phyloP scores from a whole-genome alignment of 1,140 invertebrate species.

The Diprion similis region DNA sequence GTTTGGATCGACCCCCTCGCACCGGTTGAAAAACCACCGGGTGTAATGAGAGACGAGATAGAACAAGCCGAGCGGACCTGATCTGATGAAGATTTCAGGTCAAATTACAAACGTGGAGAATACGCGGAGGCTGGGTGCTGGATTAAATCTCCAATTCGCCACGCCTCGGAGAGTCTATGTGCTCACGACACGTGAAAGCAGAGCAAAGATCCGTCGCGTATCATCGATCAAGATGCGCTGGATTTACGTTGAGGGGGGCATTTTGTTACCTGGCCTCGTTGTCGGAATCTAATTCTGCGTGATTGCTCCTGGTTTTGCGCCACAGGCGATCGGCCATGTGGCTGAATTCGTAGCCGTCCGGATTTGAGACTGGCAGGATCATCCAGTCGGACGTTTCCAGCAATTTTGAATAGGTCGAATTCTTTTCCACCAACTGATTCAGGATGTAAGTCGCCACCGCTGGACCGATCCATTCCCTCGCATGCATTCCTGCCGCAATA shows the following conservation, averaged over 20 bases:
- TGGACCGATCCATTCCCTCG: constrained; percentile 91
- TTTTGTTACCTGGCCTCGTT: constrained; percentile 45
- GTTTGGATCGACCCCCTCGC: constrained; percentile 81
- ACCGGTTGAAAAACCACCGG: constrained; percentile 61
- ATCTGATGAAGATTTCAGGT: constrained; percentile 28
- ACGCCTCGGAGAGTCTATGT: no score
- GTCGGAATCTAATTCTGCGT: constrained; percentile 42
- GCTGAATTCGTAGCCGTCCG: constrained; percentile 88
- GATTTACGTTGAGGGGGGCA: no score
- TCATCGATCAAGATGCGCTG: no score
- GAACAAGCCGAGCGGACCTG: constrained; percentile 41
- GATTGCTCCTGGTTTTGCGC: constrained; percentile 78
- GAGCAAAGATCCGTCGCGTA: no score
- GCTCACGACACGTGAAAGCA: no score
- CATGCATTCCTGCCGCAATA: constrained; percentile 79
- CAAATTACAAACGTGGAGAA: background rate
- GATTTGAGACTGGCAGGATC: constrained; percentile 82
- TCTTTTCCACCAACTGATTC: constrained; percentile 79
- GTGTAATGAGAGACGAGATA: constrained; percentile 50
- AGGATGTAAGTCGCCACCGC: constrained; percentile 85
- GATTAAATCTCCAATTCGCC: background rate
- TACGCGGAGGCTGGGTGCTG: background rate
- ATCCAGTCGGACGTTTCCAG: constrained; percentile 83
- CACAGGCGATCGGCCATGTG: constrained; percentile 79
- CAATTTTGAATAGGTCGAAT: constrained; percentile 70